A percentile compares a stretch with the other conserved stretches of the same genome.
These are phyloP conservation scores for Kradibia gibbosae DNA, from an alignment of 1,140 invertebrate genomes.

Conservation along the genomic window DNA sequence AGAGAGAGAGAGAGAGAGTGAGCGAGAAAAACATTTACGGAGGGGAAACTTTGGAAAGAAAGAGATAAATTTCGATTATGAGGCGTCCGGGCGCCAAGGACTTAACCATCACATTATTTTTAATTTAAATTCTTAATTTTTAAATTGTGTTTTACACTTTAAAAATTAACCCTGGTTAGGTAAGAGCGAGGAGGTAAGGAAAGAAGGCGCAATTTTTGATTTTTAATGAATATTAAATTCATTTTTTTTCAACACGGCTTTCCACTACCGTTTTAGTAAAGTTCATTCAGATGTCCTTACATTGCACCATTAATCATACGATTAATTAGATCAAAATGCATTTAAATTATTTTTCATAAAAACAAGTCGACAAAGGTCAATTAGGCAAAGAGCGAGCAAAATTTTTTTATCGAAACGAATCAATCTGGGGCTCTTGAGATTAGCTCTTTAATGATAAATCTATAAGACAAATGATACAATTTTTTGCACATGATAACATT, in stretches of 20 bases:
- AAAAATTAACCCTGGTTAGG: not conserved
- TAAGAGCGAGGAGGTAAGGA: not conserved
- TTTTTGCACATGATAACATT: not conserved
- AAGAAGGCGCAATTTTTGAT: not conserved
- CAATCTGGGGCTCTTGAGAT: not conserved
- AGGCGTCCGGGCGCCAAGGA: not conserved
- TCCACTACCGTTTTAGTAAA: not conserved
- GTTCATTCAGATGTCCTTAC: not conserved
- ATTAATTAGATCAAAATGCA: not conserved
- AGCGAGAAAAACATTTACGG: conserved; percentile 28
- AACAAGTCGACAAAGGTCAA: not conserved
- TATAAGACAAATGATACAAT: not conserved
- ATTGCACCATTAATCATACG: not conserved
- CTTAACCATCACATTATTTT: not conserved
- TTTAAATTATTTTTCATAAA: not conserved
- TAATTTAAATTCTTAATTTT: not conserved
- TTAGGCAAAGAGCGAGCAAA: not conserved
- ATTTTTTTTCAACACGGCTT: not conserved
- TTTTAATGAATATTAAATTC: not conserved
- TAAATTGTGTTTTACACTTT: not conserved
- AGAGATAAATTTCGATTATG: conserved; percentile 18
- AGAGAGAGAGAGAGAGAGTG: not conserved
- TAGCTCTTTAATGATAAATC: not conserved
- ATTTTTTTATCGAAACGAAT: not conserved
- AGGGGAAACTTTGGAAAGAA: not conserved